These are phyloP conservation scores for Ischnura elegans DNA, from an alignment of 2,888 invertebrate species.

Conservation along the genomic window DNA sequence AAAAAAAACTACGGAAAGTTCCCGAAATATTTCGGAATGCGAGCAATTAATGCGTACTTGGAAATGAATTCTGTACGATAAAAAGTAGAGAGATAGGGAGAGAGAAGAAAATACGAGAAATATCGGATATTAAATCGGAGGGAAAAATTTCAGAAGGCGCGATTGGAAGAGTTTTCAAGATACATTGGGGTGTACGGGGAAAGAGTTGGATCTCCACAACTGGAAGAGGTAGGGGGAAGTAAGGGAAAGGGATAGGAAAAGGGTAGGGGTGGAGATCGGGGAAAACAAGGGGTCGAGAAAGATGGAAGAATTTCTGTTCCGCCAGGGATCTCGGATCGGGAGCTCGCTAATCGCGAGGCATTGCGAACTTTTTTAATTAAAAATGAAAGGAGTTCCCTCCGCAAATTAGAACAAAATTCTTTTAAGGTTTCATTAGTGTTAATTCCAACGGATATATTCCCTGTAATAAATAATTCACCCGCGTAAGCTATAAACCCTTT, in stretches of 20 bases:
- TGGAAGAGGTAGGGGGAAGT: background rate
- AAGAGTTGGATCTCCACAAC: background rate
- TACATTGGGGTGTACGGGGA: background rate
- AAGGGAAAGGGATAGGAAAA: background rate
- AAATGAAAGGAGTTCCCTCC: slow-evolving; percentile 45
- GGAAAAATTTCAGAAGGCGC: background rate
- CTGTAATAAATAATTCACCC: slow-evolving; percentile 11
- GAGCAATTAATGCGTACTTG: background rate
- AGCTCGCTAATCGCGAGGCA: slow-evolving; percentile 34
- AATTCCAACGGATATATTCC: slow-evolving; percentile 37
- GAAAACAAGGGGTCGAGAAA: background rate
- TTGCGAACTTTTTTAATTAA: slow-evolving; percentile 48
- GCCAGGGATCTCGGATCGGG: background rate
- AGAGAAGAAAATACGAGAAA: background rate
- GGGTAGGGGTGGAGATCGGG: background rate
- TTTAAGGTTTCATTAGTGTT: slow-evolving; percentile 49
- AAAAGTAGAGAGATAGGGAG: background rate
- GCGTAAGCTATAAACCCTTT: slow-evolving; percentile 10
- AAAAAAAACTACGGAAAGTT: too few relatives aligned
- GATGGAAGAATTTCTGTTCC: slow-evolving; percentile 21
- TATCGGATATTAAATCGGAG: slow-evolving; percentile 1
- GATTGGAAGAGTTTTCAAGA: slow-evolving; percentile 34
- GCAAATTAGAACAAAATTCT: slow-evolving; percentile 52
- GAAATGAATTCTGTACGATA: background rate
- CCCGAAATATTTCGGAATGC: background rate